A percentile compares a stretch with the other conserved stretches of the same genome.
These are phyloP conservation scores for Sinonovacula constricta DNA, from an alignment of 1,140 invertebrate genomes.

Conservation along the genomic window DNA sequence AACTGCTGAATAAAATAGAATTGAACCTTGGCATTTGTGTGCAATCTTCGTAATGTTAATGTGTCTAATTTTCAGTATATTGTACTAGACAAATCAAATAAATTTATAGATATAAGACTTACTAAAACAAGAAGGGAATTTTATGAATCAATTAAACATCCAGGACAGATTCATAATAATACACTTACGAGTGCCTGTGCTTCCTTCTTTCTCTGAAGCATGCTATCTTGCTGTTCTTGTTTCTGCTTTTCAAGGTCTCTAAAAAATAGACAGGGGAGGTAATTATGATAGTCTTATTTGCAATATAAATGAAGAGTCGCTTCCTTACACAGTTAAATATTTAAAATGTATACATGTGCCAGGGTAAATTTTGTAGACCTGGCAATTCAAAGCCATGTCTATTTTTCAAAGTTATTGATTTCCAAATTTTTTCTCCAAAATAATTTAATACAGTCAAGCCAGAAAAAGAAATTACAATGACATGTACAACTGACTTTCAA, in stretches of 20 bases:
- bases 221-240: conserved; percentile 81
- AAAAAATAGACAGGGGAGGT: no score
- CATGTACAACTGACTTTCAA: no score
- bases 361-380: no score
- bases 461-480: no score
- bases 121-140: background rate
- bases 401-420: no score
- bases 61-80: background rate
- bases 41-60: background rate
- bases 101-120: background rate
- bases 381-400: no score
- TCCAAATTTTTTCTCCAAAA: no score
- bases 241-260: conserved; percentile 78
- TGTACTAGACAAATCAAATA: background rate
- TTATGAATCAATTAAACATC: background rate
- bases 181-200: conserved; percentile 85
- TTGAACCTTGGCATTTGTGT: background rate
- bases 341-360: no score
- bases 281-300: no score
- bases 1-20: background rate
- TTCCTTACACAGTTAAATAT: no score
- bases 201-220: conserved; percentile 89
- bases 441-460: no score
- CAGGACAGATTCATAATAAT: background rate
- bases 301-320: no score